Base-by-base conservation (phyloP, 1,140 invertebrate genomes). In the Cryptotermes secundus region DNA sequence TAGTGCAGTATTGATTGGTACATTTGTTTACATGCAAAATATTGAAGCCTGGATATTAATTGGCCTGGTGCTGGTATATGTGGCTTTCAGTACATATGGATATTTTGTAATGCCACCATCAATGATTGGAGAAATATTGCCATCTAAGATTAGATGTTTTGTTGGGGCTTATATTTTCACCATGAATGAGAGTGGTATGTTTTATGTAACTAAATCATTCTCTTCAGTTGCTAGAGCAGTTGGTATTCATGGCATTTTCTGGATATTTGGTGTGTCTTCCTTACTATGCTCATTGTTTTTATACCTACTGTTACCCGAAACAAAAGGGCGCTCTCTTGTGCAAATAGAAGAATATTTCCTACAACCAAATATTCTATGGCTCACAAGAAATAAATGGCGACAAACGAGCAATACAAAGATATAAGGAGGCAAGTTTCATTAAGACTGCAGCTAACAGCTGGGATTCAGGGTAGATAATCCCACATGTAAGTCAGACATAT, bases 301-400 rank as follows among this genome's bases (percentile, higher is more conserved):
- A 84, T 95, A 92, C 45, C 45, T 49, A 1, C 90, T 95, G 82
- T 89, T 97, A 49, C 96, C 96, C 34, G 96, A 97, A 91, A 97
- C 96, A 0, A 97, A 96, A 88, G 94, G 95, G 22, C 93, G 93
- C 85, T 93, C 92, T 4, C 89, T 97, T 83, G 92, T 95, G 85
- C 94, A 97, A 90, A 96, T 97, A 84, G 94, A 95, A 89, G 93
- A 95, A 88, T 95, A 95, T 88, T 95, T 95, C 87, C 90, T 93
- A 86, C 92, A 93, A 85, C 88, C 91, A n/a, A 94, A 94, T 86
- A 89, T 93, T 86, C 86, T 94, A 31, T 94, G 93, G 26, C 26
- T 72, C 6, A 72, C 59, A 16, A 72, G 59, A 10, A 72, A 72
- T 3, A 72, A 31, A 12, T n/a, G 2, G 6, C 53, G 24, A 19